Conservation (phyloP, 2,888 invertebrate genomes). For the Criorhina ranunculi region DNA sequence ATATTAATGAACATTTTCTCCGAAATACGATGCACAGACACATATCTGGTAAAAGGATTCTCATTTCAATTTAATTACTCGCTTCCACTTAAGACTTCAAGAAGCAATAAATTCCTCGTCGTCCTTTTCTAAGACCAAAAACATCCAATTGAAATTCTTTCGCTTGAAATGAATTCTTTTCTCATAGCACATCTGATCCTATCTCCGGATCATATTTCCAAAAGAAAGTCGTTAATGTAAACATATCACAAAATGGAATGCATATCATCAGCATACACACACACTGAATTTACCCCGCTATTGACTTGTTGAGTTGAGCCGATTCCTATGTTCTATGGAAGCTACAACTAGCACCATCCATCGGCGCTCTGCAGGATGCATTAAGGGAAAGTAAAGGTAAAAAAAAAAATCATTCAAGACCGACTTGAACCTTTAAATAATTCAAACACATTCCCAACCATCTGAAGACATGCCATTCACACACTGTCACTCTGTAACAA, state of each 20-base stretch:
- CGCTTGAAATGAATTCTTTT: background rate
- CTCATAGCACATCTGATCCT: constrained; percentile 40
- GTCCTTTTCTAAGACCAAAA: background rate
- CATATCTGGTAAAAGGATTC: constrained; percentile 22
- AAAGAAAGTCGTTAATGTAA: constrained; percentile 65
- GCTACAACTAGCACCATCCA: constrained; percentile 5
- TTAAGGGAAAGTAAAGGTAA: constrained; percentile 39
- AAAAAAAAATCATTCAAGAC: constrained; percentile 36
- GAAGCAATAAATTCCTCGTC: constrained; percentile 7
- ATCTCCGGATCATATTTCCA: constrained; percentile 57
- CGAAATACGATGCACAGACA: background rate
- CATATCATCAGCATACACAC: background rate
- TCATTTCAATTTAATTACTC: constrained; percentile 33
- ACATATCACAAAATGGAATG: constrained; percentile 42
- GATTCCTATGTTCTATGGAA: constrained; percentile 11
- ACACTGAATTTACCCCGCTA: background rate
- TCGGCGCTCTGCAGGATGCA: constrained; percentile 21
- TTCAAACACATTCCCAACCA: constrained; percentile 3
- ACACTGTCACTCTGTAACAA: constrained; percentile 18
- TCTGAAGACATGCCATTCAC: background rate
- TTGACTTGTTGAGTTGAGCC: constrained; percentile 29
- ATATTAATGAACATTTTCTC: background rate
- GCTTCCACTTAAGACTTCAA: constrained; percentile 48
- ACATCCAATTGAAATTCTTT: constrained; percentile 4
- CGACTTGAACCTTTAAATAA: constrained; percentile 38